Evolutionary conservation across 1,140 invertebrate species (phyloP).

Genomic region (Drosophila nannoptera): DNA sequence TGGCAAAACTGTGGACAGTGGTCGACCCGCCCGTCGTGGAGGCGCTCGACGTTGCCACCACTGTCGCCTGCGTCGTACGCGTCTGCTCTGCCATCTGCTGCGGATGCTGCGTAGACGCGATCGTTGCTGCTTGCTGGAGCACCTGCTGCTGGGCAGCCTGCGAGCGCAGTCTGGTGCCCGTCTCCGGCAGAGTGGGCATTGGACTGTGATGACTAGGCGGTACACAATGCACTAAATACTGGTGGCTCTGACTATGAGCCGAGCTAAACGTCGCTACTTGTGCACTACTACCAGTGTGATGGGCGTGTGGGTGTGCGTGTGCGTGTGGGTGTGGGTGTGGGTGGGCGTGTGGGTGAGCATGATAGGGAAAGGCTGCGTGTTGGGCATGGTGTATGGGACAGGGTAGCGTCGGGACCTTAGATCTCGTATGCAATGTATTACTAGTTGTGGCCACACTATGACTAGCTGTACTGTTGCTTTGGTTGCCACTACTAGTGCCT

Average conservation of each 20-base stretch:
- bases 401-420: constrained; percentile 46
- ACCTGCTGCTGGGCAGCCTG: constrained; percentile 47
- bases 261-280: constrained; percentile 76
- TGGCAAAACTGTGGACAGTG: constrained; percentile 32
- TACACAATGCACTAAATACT: constrained; percentile 78
- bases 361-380: constrained; percentile 61
- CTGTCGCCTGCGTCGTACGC: constrained; percentile 14
- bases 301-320: constrained; percentile 32
- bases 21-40: constrained; percentile 16
- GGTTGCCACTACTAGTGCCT: constrained; percentile 78
- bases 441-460: constrained; percentile 61
- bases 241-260: constrained; percentile 77
- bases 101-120: constrained; percentile 16
- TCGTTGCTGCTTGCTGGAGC: constrained; percentile 9
- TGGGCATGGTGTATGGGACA: constrained; percentile 70
- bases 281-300: constrained; percentile 65
- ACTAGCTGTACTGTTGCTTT: constrained; percentile 69
- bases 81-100: constrained; percentile 14
- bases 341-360: constrained; percentile 25
- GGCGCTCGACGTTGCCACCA: constrained; percentile 13
- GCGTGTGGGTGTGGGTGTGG: constrained; percentile 29
- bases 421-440: constrained; percentile 53
- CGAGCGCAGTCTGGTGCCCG: constrained; percentile 59
- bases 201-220: constrained; percentile 76
- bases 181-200: constrained; percentile 75